Evolutionary conservation across 2,888 invertebrate genomes (phyloP), one percentile per base, ranked within the genome.

Genomic region (Eristalinus aeneus): DNA sequence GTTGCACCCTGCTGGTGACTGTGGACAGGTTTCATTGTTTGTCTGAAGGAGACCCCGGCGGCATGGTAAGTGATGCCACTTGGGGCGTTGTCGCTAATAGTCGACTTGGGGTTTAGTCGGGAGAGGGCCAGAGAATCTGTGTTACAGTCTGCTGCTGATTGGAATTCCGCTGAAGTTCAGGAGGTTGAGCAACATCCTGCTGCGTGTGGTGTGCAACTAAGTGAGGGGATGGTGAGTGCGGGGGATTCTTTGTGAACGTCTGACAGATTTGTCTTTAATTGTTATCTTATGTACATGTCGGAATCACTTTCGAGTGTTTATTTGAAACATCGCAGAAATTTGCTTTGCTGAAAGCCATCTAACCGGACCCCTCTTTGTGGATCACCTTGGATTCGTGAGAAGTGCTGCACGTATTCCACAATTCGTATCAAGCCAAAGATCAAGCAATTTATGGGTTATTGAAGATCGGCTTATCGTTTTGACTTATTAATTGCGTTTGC

Each of bases 21-120:
- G 67, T 61, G 63, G 61, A 76, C 76, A 76, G 85, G 80, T 85
- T 84, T 61, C 84, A 79, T 84, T 84, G 84, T 84, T 79, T 46
- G 46, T 16, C 46, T 46, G 46, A 46, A 46, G 46, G 85, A 64
- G 58, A 46, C 23, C 64, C 80, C 68, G 34, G 68, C 12, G 68
- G 20, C 71, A 60, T 53, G 56, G 32, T 65, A 64, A 69, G 83
- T 83, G 83, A 83, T 78, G 73, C 46, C 63, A 53, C 56, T 63
- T 69, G 67, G 80, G 85, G 80, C 80, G 80, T 85, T 80, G 80
- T 80, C 85, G 68, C 56, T 56, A 32, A 23, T 56, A 65, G 72
- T 69, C 46, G 46, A 8, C 46, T 46, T 46, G 69, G 65, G 60
- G 64, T 31, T 58, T 54, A 16, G 20, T 27, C 27, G 27, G 27